Evolutionary conservation across 2,888 invertebrate species (phyloP), one percentile per base, ranked within the genome.

Genomic region (Andrena flavipes): DNA sequence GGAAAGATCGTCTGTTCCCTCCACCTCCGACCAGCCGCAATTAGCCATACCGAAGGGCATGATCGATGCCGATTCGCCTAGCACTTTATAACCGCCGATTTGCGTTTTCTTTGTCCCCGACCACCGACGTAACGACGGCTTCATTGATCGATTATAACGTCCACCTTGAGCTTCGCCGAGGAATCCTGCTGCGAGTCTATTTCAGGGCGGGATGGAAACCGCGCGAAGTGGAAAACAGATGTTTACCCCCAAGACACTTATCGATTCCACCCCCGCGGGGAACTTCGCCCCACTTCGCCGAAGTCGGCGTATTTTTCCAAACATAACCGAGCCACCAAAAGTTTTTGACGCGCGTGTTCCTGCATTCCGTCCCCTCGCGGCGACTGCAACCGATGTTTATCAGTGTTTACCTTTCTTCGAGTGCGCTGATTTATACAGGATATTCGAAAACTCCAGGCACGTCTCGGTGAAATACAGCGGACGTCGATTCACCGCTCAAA

Each of bases 11-110:
- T 76, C 77, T 78, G 59, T 72, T 72, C 10, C 10, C 56, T 23
- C 26, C 26, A 10, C 23, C 65, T n/a, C 48, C 62, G 68, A 63
- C 71, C 56, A 84, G 79, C 23, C 59, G 83, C 70, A 86, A 85
- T 86, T 85, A 80, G 78, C 76, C 78, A 81, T 69, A 67, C 74
- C 69, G 35, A 68, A 70, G 65, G 59, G 72, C 60, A 73, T 75
- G 60, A 74, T 75, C 75, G 70, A 81, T 73, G 56, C 60, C 69
- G 70, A 84, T 73, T 76, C 62, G 62, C 23, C 75, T 60, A 68
- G 59, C 67, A 16, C 54, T 71, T 42, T 67, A 54, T 67, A 30
- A 20, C 77, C 10, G 30, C 33, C 54, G 2, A 4, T 51, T 56
- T 33, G 26, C 35, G n/a, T 62, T 33, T 20, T 8, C 56, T 23